Base-by-base conservation (phyloP, 2,113 vertebrate genomes). In the Saimiri boliviensis region DNA sequence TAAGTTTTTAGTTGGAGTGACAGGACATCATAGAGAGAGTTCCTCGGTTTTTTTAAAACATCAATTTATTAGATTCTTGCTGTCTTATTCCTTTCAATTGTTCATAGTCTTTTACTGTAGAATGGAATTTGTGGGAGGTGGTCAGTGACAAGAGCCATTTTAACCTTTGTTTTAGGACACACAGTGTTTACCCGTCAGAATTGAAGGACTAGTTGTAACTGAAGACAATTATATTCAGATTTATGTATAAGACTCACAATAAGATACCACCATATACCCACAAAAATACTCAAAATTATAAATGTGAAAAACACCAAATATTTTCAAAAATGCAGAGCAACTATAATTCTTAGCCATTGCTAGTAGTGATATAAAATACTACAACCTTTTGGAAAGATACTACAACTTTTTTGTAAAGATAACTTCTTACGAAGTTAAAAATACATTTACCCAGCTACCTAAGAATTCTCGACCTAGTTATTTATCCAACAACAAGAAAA, bases 361-460 rank as follows among this genome's bases (percentile, higher is more conserved):
- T 54, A 20, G 1, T 71, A 6, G 3, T 35, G 8, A 54, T 63
- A 1, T 12, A 77, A 97, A 93, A 60, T 37, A 13, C 1, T 16
- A 45, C 14, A 54, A 20, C 1, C 0, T 42, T 20, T n/a, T 76
- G n/a, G n/a, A n/a, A n/a, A n/a, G n/a, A 60, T 37, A 13, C 1
- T 16, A 45, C 14, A 52, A 20, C 1, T 0, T 42, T 20, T n/a
- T 76, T n/a, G 13, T 80, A 77, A 77, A 52, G 13, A 35, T 32
- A 19, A n/a, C 27, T 74, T 76, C 12, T 87, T 86, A 30, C 42
- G 81, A 82, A 49, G 17, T 60, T 25, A 82, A 66, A 88, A 74
- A 82, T 27, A 30, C 6, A 8, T 5, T 23, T 19, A 70, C 2
- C 14, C 0, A 16, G 21, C 16, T 13, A 13, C 21, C 1, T 11